These are phyloP conservation scores for Cryptocheilus praepositus DNA, from an alignment of 2,888 invertebrate genomes.

Conservation along the genomic window DNA sequence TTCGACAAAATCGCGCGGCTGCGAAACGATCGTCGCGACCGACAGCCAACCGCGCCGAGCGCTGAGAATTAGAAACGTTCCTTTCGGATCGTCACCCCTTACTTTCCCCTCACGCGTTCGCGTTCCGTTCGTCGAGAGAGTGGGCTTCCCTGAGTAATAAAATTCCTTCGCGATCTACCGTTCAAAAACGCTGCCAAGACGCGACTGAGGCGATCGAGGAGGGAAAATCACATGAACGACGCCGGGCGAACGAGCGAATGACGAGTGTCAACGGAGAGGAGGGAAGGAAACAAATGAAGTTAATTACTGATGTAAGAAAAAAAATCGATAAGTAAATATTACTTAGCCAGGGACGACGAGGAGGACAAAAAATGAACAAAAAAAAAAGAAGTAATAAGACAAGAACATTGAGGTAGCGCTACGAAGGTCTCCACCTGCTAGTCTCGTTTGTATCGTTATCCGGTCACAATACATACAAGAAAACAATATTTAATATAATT, in stretches of 20 bases:
- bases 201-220: too few relatives aligned
- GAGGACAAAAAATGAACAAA: not conserved
- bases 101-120: conserved; percentile 22
- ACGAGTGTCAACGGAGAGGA: conserved; percentile 13
- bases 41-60: too few relatives aligned
- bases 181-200: conserved; percentile 66
- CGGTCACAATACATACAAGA: conserved; percentile 72
- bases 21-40: too few relatives aligned
- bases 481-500: conserved; percentile 73
- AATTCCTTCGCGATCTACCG: conserved; percentile 62
- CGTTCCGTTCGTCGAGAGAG: conserved; percentile 47
- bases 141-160: conserved; percentile 58
- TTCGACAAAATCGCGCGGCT: too few relatives aligned
- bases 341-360: conserved; percentile 63
- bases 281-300: conserved; percentile 31
- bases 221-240: conserved; percentile 6
- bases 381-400: too few relatives aligned
- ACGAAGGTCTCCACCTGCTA: conserved; percentile 71
- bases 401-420: conserved; percentile 59
- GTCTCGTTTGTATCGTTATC: conserved; percentile 73
- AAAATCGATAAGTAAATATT: conserved; percentile 59
- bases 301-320: conserved; percentile 48
- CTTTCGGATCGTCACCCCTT: conserved; percentile 30
- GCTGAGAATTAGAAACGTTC: too few relatives aligned
- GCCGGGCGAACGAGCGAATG: conserved; percentile 14